Base-by-base conservation (phyloP, 2,113 vertebrate genomes). In the Promerops cafer region DNA sequence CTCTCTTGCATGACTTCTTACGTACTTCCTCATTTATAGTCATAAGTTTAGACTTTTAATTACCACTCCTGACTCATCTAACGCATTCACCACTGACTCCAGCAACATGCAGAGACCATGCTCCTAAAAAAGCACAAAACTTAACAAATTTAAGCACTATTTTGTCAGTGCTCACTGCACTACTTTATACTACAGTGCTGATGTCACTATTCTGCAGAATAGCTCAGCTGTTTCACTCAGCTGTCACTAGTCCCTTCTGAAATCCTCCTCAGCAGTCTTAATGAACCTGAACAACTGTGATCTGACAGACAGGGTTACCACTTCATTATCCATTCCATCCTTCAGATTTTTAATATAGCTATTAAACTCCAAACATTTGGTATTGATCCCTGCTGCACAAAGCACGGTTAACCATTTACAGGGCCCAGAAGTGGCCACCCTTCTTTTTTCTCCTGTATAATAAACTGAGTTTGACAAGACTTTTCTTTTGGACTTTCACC, bases 211-310 rank as follows among this genome's bases (percentile, higher is more conserved):
- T 65, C 30, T 52, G 60, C 75, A 72, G 68, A 91, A 83, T n/a
- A 74, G 82, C 87, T 92, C 87, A 92, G 85, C 84, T 96, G 92
- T 77, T 92, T 61, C 23, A 22, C 65, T 76, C 93, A 79, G 82
- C 94, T 93, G 70, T 60, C 8, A 0, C 40, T 26, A 61, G 49
- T 11, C 27, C 45, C 71, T 86, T 79, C 87, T 66, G 23, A 88
- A 95, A 84, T 80, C 47, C 63, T 77, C 66, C 66, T 70, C 35
- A 60, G 60, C 82, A 59, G 50, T 44, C 82, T 30, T 63, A 65
- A 93, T 16, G n/a, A 90, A 90, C 50, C 78, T 70, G 45, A 96
- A 84, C 92, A 94, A 96, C 89, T 84, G 89, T 1, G 44, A 64
- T 39, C 49, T 85, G 65, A 87, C 57, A 89, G 52, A 84, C 2